phyloP scores from a whole-genome alignment of 1,140 invertebrate genomes.

The Condylostylus longicornis region DNA sequence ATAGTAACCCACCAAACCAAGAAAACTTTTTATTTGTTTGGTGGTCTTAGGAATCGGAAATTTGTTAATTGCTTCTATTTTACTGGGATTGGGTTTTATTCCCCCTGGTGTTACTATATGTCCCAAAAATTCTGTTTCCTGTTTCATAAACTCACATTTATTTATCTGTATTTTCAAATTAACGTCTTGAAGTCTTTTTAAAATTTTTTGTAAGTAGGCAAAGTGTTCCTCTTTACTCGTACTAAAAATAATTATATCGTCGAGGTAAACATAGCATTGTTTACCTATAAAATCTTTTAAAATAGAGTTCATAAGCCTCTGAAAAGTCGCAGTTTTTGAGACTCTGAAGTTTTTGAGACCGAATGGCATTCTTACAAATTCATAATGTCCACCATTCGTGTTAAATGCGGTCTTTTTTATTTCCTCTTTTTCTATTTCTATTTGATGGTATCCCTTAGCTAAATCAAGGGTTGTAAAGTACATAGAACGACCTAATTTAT shows the following conservation, averaged over 20 bases:
- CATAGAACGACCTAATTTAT: conserved; percentile 16
- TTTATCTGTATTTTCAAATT: no score
- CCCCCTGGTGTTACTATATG: no score
- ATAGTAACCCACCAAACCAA: no score
- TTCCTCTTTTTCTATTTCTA: conserved; percentile 26
- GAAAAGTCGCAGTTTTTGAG: conserved; percentile 25
- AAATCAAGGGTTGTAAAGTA: conserved; percentile 32
- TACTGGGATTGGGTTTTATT: no score
- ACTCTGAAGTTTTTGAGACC: conserved; percentile 26
- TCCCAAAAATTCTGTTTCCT: no score
- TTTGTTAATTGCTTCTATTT: no score
- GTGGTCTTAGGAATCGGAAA: no score
- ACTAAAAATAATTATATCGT: conserved; percentile 15
- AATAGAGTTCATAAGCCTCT: conserved; percentile 1
- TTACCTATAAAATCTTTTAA: conserved; percentile 2
- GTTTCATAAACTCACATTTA: no score
- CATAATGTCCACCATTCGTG: conserved; percentile 14
- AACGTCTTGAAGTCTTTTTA: no score
- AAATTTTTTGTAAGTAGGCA: no score
- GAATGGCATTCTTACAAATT: conserved; percentile 21
- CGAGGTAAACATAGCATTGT: conserved; percentile 14
- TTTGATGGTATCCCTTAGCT: conserved; percentile 36
- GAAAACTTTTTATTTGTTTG: no score
- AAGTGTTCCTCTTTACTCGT: no score
- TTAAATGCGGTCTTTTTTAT: conserved; percentile 35